Base-by-base conservation (phyloP, 2,888 invertebrate genomes). In the Hyposoter dolosus region DNA sequence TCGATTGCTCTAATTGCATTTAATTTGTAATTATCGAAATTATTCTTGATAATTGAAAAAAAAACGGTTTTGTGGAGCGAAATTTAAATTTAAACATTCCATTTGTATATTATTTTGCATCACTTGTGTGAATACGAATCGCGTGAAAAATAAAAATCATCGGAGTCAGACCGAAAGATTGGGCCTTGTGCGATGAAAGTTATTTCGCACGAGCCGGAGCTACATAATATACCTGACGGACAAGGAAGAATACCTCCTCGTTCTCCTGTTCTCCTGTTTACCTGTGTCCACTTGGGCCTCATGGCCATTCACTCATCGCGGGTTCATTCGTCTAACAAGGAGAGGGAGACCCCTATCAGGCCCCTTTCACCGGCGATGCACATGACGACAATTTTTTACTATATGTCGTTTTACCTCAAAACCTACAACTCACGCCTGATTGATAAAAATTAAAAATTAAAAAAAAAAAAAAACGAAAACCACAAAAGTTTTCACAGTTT, bases 241-340 rank as follows among this genome's bases (percentile, higher is more conserved):
- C 60, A 47, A 83, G 80, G 85, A 71, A 88, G 81, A 68, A 72
- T 83, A 90, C 89, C 89, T 90, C 89, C 82, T 91, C 82, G 74
- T 40, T 65, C 87, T 90, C 87, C 90, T 93, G 90, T 63, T 88
- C 88, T 86, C 91, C 92, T 91, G 91, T 75, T 91, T 87, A 88
- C 89, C 89, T 89, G 89, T 89, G 89, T 90, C 89, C 89, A 89
- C 86, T 86, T 91, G 93, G 93, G 92, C 91, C 93, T 93, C 89
- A 91, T 88, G 86, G 80, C 84, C 86, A 85, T 86, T 89, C 88
- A 87, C 89, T 88, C 84, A 66, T 82, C 40, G 40, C 82, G 69
- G 81, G 72, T 50, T 78, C 77, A 43, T 69, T 82, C 68, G 32
- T 35, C 74, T 60, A 40, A 32, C 19, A 69, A 66, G 66, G 32